A percentile compares a stretch with the other conserved stretches of the same genome.
These are phyloP conservation scores for Lota lota DNA, from an alignment of 2,113 vertebrate species.

Conservation along the genomic window DNA sequence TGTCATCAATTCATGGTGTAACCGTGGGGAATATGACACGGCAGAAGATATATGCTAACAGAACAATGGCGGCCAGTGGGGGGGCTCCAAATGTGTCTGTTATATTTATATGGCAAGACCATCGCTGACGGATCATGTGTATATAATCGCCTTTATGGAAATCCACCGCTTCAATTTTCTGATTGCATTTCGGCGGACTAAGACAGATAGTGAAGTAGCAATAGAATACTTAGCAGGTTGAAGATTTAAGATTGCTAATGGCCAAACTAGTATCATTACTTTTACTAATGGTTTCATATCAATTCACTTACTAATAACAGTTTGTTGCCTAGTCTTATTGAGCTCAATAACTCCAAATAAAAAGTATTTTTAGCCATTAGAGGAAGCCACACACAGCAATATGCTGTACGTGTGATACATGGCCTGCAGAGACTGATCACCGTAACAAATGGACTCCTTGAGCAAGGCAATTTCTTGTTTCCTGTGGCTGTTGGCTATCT, in stretches of 20 bases:
- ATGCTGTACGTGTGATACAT: constrained; percentile 31
- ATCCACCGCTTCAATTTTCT: too few species aligned
- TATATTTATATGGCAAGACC: too few species aligned
- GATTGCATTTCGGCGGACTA: too few species aligned
- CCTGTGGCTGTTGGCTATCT: constrained; percentile 34
- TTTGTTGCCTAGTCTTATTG: background rate
- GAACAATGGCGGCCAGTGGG: background rate
- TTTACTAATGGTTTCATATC: too few species aligned
- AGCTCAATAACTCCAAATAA: background rate
- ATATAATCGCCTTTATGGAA: too few species aligned
- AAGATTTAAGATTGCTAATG: too few species aligned
- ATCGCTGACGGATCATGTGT: background rate
- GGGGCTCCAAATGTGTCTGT: too few species aligned
- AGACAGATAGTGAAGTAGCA: too few species aligned
- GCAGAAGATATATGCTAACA: constrained; percentile 33
- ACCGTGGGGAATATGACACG: constrained; percentile 19
- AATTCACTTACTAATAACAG: too few species aligned
- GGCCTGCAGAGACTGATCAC: constrained; percentile 33
- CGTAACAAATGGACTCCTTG: constrained; percentile 41
- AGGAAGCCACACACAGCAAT: background rate
- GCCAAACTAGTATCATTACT: too few species aligned
- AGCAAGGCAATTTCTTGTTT: constrained; percentile 48
- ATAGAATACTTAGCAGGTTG: too few species aligned
- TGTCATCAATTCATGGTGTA: constrained; percentile 33
- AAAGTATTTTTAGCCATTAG: too few species aligned